Base-by-base conservation (phyloP, 1,140 invertebrate genomes). In the Lutraria rhynchaena region DNA sequence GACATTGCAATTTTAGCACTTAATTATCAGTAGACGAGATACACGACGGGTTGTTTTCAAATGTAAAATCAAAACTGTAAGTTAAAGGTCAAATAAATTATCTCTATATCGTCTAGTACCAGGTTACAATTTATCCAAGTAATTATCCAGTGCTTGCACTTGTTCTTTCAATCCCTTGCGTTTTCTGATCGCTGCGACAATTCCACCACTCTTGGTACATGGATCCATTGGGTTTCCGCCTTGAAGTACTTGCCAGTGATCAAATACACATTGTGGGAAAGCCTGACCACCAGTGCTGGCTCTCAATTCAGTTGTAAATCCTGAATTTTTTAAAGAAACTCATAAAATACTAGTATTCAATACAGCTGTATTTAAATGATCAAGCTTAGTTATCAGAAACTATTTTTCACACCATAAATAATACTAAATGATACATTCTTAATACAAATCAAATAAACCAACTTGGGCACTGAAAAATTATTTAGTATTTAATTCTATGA, bases 221-320 rank as follows among this genome's bases (percentile, higher is more conserved):
- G 94, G 60, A 85, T 99, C 98, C 88, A 95, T 93, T 81, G 98
- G 98, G 93, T 99, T 97, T 90, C 98, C 98, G 85, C 98, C 98
- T 84, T 97, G 97, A 89, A 99, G 94, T 73, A 99, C 94, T 93
- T 99, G 98, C 99, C 99, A 99, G 92, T 99, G 99, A 92, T 99
- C 99, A 93, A 99, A 99, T 87, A 99, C 98, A 93, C 99, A 99
- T 93, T 99, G 99, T 90, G 99, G 99, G 97, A 99, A 99, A 87
- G 99, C 99, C 94, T 99, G 98, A 60, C 99, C 99, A 87, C 98
- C 98, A 81, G 99, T 99, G 93, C 98, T 98, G 90, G 98, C 98
- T 90, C 99, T 96, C 83, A 99, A 94, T 94, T 99, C 98, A 90
- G 98, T 98, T 81, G 98, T 99, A 94, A 99, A 99, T 85, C 95